A percentile compares a stretch with the other conserved stretches of the same genome.
Evolutionary conservation across 2,113 vertebrate genomes (phyloP).

Genomic region (Brienomyrus brachyistius): DNA sequence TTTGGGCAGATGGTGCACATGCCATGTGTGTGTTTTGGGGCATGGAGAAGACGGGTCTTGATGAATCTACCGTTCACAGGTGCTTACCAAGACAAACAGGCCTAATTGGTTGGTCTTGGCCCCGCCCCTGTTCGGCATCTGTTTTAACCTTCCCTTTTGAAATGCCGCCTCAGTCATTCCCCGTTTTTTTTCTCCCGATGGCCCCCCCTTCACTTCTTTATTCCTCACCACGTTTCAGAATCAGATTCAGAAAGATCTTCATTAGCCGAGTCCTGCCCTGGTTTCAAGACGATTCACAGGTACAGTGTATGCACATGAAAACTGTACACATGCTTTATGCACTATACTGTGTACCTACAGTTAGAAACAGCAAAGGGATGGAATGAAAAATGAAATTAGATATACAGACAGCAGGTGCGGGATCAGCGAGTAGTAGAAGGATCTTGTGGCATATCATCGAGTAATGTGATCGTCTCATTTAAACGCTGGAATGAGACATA

Average conservation of each 20-base stretch:
- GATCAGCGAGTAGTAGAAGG: not conserved
- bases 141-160: not conserved
- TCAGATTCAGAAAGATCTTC: not conserved
- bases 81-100: slow-evolving; percentile 18
- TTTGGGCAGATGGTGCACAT: slow-evolving; percentile 17
- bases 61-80: slow-evolving; percentile 5
- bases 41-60: not conserved
- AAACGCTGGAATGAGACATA: not conserved
- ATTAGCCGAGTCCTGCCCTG: not conserved
- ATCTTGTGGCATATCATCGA: not conserved
- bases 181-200: not conserved
- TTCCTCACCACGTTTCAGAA: not conserved
- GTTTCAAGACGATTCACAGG: not conserved
- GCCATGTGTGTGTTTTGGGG: not conserved
- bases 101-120: not conserved
- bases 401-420: not conserved
- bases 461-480: not conserved
- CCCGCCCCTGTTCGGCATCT: not conserved
- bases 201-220: not conserved
- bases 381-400: not conserved
- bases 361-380: not conserved
- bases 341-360: not conserved
- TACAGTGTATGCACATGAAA: not conserved
- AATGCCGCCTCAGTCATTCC: not conserved
- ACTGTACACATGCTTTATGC: not conserved